These are phyloP conservation scores for Calosoma granatense DNA, from an alignment of 1,140 invertebrate species.

Conservation along the genomic window DNA sequence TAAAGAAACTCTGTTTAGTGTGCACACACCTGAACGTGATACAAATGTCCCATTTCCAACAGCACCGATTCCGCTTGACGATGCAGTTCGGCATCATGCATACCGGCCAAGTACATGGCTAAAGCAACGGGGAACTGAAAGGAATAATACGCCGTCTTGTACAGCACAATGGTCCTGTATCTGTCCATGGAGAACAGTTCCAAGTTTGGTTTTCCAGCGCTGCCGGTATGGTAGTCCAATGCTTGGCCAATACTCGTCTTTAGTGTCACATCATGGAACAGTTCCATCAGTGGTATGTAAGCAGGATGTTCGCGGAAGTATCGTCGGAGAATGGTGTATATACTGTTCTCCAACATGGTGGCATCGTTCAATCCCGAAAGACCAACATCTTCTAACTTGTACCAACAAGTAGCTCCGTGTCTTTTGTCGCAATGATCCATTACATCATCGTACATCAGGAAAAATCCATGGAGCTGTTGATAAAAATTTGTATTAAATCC, in stretches of 20 bases:
- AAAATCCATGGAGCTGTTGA: conserved; percentile 71
- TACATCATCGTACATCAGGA: conserved; percentile 82
- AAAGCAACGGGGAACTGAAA: conserved; percentile 85
- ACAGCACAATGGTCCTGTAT: conserved; percentile 86
- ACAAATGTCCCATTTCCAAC: conserved; percentile 93
- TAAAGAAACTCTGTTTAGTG: too few relatives aligned
- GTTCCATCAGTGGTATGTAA: conserved; percentile 70
- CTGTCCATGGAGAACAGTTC: conserved; percentile 72
- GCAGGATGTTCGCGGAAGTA: conserved; percentile 68
- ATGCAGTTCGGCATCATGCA: conserved; percentile 69
- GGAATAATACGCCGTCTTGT: conserved; percentile 92
- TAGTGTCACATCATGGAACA: conserved; percentile 75
- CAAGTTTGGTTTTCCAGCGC: conserved; percentile 55
- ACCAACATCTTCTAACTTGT: conserved; percentile 68
- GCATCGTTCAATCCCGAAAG: conserved; percentile 81
- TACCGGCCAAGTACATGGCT: conserved; percentile 79
- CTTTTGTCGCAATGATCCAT: conserved; percentile 76
- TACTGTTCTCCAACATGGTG: conserved; percentile 62
- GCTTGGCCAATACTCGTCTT: conserved; percentile 74
- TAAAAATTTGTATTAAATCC: conserved; percentile 17
- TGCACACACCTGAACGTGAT: conserved; percentile 74
- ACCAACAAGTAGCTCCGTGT: conserved; percentile 84
- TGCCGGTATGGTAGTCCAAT: conserved; percentile 55
- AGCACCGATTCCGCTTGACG: conserved; percentile 79
- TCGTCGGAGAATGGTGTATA: conserved; percentile 68